These are phyloP conservation scores for Agonum fuliginosum DNA, from an alignment of 2,888 invertebrate genomes.

Conservation along the genomic window DNA sequence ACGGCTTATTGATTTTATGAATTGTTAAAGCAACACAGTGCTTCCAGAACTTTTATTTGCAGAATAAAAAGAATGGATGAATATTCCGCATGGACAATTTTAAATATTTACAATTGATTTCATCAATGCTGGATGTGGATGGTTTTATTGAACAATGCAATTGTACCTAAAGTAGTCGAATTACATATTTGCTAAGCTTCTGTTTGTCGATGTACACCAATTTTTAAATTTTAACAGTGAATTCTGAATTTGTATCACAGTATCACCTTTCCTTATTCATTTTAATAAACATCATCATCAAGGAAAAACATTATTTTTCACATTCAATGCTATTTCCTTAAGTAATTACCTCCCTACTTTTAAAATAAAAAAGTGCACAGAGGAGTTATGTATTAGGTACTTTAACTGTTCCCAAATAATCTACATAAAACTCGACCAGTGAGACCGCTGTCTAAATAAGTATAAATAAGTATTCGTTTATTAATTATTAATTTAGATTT, in stretches of 20 bases:
- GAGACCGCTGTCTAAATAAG: no score
- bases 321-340: no score
- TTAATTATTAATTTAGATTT: no score
- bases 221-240: neutral
- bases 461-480: no score
- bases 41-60: slow-evolving; percentile 13
- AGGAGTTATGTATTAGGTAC: neutral
- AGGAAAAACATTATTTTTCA: no score
- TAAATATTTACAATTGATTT: slow-evolving; percentile 30
- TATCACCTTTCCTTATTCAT: no score
- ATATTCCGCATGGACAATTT: neutral
- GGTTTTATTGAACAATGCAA: neutral
- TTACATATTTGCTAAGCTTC: neutral
- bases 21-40: slow-evolving; percentile 23
- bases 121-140: neutral
- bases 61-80: neutral
- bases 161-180: neutral
- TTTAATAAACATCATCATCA: no score
- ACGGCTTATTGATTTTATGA: slow-evolving; percentile 47
- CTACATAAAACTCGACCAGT: no score
- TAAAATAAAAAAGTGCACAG: no score
- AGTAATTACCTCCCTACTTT: no score
- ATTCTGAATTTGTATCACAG: neutral
- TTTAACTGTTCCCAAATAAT: no score
- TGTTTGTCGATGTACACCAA: neutral